Evolutionary conservation across 2,113 vertebrate species (phyloP).

Genomic region (Setophaga kirtlandii): DNA sequence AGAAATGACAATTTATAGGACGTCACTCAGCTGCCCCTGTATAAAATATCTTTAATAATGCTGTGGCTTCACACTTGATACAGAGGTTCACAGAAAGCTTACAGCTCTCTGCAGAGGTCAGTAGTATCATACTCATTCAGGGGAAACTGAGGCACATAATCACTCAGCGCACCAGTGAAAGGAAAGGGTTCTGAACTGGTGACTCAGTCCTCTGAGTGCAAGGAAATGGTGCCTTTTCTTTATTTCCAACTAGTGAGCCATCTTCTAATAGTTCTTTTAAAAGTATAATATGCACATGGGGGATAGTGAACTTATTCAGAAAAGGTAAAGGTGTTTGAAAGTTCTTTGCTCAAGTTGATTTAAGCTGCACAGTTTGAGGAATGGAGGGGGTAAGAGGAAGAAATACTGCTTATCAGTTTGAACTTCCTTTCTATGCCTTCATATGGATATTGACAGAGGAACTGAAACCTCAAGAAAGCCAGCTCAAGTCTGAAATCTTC

Average conservation of each 20-base stretch:
- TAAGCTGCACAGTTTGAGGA: not conserved
- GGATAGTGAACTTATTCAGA: not conserved
- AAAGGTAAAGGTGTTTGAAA: not conserved
- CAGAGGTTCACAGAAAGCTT: not conserved
- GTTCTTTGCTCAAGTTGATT: not conserved
- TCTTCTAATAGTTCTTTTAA: not conserved
- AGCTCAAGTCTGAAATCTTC: not conserved
- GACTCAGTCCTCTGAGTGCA: not conserved
- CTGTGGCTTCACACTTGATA: not conserved
- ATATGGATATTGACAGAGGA: not conserved
- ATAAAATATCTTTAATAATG: conserved; percentile 17
- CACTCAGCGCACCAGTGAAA: not conserved
- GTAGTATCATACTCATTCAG: not conserved
- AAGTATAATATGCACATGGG: not conserved
- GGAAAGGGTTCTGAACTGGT: not conserved
- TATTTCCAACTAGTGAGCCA: not conserved
- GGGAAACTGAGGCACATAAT: conserved; percentile 52
- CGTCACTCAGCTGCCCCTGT: not conserved
- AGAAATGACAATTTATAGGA: conserved; percentile 8
- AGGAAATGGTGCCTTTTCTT: not conserved
- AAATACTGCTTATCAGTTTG: not conserved
- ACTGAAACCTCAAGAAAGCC: not conserved
- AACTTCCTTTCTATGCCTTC: not conserved
- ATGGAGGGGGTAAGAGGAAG: not conserved
- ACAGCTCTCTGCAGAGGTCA: conserved; percentile 4